These are phyloP conservation scores for Pomacea canaliculata DNA, from an alignment of 2,888 invertebrate species.

Conservation along the genomic window DNA sequence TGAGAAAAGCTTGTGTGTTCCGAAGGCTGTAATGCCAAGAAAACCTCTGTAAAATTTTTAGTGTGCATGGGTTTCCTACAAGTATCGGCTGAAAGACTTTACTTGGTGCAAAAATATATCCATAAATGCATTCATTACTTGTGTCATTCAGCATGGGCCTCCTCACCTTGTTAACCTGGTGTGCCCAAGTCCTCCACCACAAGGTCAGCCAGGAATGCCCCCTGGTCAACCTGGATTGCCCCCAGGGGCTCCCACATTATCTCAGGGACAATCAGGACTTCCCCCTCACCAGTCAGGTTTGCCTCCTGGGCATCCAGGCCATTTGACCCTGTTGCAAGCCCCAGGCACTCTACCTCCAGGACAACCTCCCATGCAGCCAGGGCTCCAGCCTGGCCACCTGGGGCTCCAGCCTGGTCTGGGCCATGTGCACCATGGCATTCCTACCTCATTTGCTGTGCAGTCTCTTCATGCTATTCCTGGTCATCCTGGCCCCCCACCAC, in stretches of 20 bases:
- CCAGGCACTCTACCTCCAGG: too few species aligned
- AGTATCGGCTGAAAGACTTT: too few species aligned
- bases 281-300: not conserved
- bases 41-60: too few species aligned
- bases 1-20: too few species aligned
- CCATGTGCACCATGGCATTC: slow-evolving; percentile 18
- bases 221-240: slow-evolving; percentile 15
- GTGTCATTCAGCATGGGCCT: slow-evolving; percentile 61
- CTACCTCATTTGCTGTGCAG: slow-evolving; percentile 3
- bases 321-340: slow-evolving; percentile 2
- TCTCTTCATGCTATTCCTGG: slow-evolving; percentile 10
- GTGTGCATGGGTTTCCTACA: too few species aligned
- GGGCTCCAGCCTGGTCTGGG: slow-evolving; percentile 25
- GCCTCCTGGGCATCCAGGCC: slow-evolving; percentile 19
- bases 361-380: not conserved
- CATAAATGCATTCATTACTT: not conserved
- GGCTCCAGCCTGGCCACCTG: slow-evolving; percentile 16
- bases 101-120: too few species aligned
- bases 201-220: slow-evolving; percentile 21
- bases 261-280: slow-evolving; percentile 17
- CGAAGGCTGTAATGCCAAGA: too few species aligned
- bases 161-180: slow-evolving; percentile 65
- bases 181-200: slow-evolving; percentile 41
- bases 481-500: slow-evolving; percentile 25
- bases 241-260: not conserved